Conservation (phyloP, 1,140 invertebrate genomes). For the Megathymus violae region DNA sequence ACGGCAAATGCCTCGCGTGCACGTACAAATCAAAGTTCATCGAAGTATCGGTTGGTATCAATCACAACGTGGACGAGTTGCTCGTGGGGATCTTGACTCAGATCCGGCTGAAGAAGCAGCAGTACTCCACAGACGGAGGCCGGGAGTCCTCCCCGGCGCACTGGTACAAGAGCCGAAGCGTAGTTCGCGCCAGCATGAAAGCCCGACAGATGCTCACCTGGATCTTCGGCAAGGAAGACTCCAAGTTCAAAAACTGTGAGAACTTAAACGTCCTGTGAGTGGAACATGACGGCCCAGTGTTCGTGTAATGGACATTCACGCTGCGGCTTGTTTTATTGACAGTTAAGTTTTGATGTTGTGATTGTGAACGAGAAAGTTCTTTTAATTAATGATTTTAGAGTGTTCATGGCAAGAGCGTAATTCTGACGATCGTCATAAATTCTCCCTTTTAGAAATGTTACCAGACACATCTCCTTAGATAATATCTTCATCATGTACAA, state of each 20-base stretch:
- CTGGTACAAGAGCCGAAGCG: constrained; percentile 93
- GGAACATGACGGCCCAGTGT: constrained; percentile 75
- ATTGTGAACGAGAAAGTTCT: background rate
- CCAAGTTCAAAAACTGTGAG: constrained; percentile 96
- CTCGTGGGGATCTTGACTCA: constrained; percentile 89
- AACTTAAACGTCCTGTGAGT: constrained; percentile 92
- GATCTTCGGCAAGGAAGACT: constrained; percentile 95
- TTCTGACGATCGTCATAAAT: no score
- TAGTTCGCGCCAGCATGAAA: constrained; percentile 93
- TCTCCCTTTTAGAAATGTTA: no score
- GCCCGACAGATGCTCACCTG: constrained; percentile 94
- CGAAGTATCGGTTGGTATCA: constrained; percentile 95
- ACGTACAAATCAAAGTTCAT: constrained; percentile 94
- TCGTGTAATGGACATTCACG: constrained; percentile 60
- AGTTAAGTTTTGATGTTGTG: background rate
- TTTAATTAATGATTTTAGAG: constrained; percentile 8
- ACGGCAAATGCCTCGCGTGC: constrained; percentile 94
- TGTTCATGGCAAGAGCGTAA: background rate
- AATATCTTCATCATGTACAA: no score
- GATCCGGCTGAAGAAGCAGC: constrained; percentile 90
- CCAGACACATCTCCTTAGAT: no score
- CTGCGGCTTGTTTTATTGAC: constrained; percentile 34
- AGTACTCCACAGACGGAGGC: constrained; percentile 84
- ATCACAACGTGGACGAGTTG: constrained; percentile 95
- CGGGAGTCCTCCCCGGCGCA: constrained; percentile 86